Evolutionary conservation across 2,113 vertebrate species (phyloP), one percentile per base, ranked within the genome.

Genomic region (Charadrius vociferus): DNA sequence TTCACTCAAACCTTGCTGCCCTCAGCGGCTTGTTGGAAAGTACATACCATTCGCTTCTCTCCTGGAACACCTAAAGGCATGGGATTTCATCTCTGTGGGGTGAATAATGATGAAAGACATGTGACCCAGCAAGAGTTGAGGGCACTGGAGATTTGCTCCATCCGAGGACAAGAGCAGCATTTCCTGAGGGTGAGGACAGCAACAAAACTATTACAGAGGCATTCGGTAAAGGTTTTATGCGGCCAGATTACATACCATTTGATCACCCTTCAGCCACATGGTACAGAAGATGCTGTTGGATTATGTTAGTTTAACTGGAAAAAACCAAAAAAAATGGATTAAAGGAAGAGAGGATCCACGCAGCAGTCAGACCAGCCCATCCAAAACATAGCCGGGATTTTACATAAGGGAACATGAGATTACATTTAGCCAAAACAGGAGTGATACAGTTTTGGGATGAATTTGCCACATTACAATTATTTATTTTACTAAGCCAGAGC

Each of bases 141-240:
- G 45, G 23, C 36, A 73, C 18, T 43, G 49, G 34, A 0, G 0
- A 8, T 14, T 61, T 3, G 1, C 8, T 73, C 41, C 8, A 3
- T 49, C 47, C 70, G 30, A 17, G 7, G 7, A 15, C 37, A 39
- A n/a, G 15, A 70, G 34, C 58, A 86, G 30, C 21, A 45, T 23
- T 68, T 43, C 36, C n/a, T 36, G 21, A 63, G 49, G 34, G 5
- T 6, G 15, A n/a, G 9, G 15, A 93, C 16, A 65, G 24, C 18
- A 71, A 34, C 61, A 78, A 16, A 81, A 34, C n/a, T 16, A 18
- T n/a, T 43, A 41, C 41, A 63, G 43, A 77, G 14, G 21, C 49
- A 13, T 52, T 72, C 58, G 27, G 53, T 36, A 37, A 61, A 39
- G 37, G 4, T 41, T 24, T 34, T 12, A 18, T 21, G 14, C 1